Percentiles rank a stretch among this genome's conserved stretches.
Conservation (phyloP, 2,113 vertebrate species). For the Crocuta crocuta region DNA sequence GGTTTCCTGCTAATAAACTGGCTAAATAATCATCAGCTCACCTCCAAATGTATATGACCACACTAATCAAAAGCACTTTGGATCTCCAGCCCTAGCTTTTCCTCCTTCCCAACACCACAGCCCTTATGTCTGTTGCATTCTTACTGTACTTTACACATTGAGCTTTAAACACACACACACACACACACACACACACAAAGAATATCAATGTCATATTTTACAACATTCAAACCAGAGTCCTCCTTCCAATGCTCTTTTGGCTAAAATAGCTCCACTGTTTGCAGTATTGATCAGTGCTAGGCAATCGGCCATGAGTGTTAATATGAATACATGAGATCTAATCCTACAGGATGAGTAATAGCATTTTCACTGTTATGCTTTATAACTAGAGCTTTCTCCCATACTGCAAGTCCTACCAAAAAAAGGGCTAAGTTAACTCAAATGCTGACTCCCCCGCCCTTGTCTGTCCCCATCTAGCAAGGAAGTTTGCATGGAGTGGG, state of each 20-base stretch:
- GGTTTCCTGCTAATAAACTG: slow-evolving; percentile 61
- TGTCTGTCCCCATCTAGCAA: background rate
- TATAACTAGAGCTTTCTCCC: background rate
- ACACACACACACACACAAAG: background rate
- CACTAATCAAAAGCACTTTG: background rate
- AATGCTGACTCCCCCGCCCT: background rate
- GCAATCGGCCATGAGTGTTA: fast-evolving
- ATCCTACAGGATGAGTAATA: fast-evolving
- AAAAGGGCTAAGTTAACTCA: background rate
- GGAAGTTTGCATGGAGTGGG: background rate
- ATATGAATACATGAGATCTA: background rate
- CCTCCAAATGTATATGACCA: background rate
- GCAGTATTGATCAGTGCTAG: background rate
- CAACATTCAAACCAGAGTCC: background rate
- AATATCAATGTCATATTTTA: background rate
- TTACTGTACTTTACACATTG: background rate
- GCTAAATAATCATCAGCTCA: slow-evolving; percentile 24
- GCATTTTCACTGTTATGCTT: background rate
- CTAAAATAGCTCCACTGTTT: background rate
- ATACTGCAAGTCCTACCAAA: background rate
- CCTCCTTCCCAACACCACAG: background rate
- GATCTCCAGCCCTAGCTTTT: background rate
- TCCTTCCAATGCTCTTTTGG: background rate
- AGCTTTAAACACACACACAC: background rate
- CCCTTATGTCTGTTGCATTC: background rate